Base-by-base conservation (phyloP, 2,113 vertebrate species). In the Psilopsiagon aymara region DNA sequence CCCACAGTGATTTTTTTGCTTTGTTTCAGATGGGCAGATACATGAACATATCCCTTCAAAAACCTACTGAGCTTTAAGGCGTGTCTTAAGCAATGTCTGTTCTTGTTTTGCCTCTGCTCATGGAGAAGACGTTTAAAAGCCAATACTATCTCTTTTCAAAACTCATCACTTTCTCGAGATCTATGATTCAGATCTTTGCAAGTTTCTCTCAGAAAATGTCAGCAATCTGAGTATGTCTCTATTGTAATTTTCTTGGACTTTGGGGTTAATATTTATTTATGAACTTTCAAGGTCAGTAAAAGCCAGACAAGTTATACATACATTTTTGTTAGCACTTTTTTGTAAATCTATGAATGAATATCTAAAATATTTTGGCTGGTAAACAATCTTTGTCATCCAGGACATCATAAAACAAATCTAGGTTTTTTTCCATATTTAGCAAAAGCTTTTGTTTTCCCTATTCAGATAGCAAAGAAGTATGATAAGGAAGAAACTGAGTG, bases 31-130 rank as follows among this genome's bases (percentile, higher is more conserved):
- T 80, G 4, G 77, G 55, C 27, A 95, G 55, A 86, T 69, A 44
- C 12, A 69, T 9, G 31, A 91, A 68, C 20, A 57, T 63, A 74
- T 49, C 46, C 21, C 39, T 92, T 88, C 68, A 95, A 92, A 93
- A 79, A 47, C 15, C 60, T 80, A 29, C 39, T 77, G 67, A 88
- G 75, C 78, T 95, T 85, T 90, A 95, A 90, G 88, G 93, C 88
- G 94, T 39, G 33, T 90, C 69, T 55, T 78, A 92, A 90, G 76
- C 51, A 55, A 80, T 83, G 95, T 82, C 67, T 80, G 11, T 53
- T 93, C 68, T 83, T 86, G 41, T 59, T 92, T 86, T 78, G 64
- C 71, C 31, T 39, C 64, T 86, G 71, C 33, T 73, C 33, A 23
- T 0, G 13, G 60, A 96, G 62, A 75, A 41, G 46, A 63, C 57